These are phyloP conservation scores for Drosophila basisetae DNA, from an alignment of 2,888 invertebrate genomes.

Conservation along the genomic window DNA sequence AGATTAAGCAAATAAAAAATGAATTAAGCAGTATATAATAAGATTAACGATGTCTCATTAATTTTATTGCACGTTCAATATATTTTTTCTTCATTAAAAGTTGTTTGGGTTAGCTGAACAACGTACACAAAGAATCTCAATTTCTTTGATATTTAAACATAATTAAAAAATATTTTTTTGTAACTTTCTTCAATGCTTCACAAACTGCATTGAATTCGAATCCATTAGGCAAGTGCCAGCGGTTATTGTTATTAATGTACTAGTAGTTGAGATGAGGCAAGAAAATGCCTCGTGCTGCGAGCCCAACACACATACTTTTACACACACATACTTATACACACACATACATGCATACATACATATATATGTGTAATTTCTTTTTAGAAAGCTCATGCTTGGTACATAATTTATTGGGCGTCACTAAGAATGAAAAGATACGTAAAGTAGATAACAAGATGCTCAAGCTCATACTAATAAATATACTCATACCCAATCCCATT, in stretches of 20 bases:
- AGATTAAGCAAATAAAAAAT: no score
- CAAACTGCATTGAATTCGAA: conserved; percentile 37
- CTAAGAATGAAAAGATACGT: conserved; percentile 68
- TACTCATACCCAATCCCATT: conserved; percentile 10
- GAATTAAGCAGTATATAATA: not conserved
- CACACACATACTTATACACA: not conserved
- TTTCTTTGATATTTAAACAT: conserved; percentile 10
- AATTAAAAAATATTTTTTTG: conserved; percentile 8
- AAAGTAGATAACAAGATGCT: conserved; percentile 40
- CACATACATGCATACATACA: not conserved
- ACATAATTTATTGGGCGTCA: conserved; percentile 79
- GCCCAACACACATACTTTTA: conserved; percentile 14
- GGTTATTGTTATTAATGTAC: conserved; percentile 1
- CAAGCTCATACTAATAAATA: conserved; percentile 8
- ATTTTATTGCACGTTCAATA: not conserved
- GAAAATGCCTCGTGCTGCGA: conserved; percentile 16
- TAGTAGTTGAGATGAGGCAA: conserved; percentile 6
- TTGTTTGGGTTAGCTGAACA: conserved; percentile 2
- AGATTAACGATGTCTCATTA: not conserved
- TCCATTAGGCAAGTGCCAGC: conserved; percentile 30
- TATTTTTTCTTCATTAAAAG: not conserved
- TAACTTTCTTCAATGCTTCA: conserved; percentile 38
- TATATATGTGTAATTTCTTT: conserved; percentile 39
- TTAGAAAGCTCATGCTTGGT: conserved; percentile 72
- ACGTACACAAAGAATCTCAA: conserved; percentile 15